Percentiles rank a stretch among this genome's conserved stretches.
phyloP scores from a whole-genome alignment of 1,140 invertebrate genomes.

The Phortica variegata region DNA sequence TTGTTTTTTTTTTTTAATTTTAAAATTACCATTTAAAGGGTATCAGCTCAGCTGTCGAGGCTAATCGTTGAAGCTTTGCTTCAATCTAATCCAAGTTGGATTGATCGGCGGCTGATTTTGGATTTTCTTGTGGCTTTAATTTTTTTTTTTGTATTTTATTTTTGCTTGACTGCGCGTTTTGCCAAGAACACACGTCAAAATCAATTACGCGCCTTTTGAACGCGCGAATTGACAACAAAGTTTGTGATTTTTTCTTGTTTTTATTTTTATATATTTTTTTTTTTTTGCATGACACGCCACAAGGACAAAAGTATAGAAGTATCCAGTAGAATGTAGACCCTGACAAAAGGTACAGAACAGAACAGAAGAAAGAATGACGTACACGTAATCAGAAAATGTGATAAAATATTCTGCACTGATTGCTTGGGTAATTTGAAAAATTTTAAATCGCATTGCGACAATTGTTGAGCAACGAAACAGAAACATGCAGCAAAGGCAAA shows the following conservation, averaged over 20 bases:
- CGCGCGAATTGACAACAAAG: constrained; percentile 23
- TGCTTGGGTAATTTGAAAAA: constrained; percentile 21
- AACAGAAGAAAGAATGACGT: constrained; percentile 2
- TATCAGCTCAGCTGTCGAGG: too few relatives aligned
- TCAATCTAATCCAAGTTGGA: too few relatives aligned
- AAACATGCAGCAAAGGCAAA: too few relatives aligned
- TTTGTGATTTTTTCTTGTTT: too few relatives aligned
- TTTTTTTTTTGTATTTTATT: constrained; percentile 5
- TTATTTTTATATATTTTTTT: too few relatives aligned
- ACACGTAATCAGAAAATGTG: neutral
- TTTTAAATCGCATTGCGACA: constrained; percentile 21
- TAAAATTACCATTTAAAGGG: neutral
- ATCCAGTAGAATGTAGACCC: constrained; percentile 6
- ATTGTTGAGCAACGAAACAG: neutral
- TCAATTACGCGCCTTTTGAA: constrained; percentile 31
- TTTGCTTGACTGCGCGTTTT: neutral
- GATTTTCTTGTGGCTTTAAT: neutral
- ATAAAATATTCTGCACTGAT: neutral
- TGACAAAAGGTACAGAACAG: neutral
- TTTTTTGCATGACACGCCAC: too few relatives aligned
- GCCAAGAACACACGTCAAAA: constrained; percentile 26
- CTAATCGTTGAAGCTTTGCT: too few relatives aligned
- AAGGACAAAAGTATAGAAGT: neutral
- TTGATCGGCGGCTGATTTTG: neutral
- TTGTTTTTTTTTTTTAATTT: neutral